Evolutionary conservation across 2,888 invertebrate genomes (phyloP).

Genomic region (Drosophila leonis): DNA sequence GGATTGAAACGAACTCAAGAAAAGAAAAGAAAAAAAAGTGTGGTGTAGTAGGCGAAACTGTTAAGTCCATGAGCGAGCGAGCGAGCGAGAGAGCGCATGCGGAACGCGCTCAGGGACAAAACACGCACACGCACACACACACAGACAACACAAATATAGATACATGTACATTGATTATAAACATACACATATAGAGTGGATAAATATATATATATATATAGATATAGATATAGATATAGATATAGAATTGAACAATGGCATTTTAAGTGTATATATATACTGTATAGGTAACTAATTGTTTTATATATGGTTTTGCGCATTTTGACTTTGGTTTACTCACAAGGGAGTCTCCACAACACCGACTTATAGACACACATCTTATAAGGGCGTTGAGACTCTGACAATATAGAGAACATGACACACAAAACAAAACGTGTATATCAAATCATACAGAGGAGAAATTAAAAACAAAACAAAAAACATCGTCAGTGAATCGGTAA

Average conservation of each 20-base stretch:
- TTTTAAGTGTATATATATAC: slow-evolving; percentile 26
- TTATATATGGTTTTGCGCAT: slow-evolving; percentile 38
- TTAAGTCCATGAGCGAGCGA: slow-evolving; percentile 23
- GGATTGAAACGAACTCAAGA: slow-evolving; percentile 16
- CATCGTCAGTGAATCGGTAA: slow-evolving; percentile 62
- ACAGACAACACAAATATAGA: slow-evolving; percentile 40
- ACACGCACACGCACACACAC: slow-evolving; percentile 31
- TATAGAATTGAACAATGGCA: slow-evolving; percentile 30
- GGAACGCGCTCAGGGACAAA: slow-evolving; percentile 33
- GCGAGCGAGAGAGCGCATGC: slow-evolving; percentile 12
- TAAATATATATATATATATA: slow-evolving; percentile 22
- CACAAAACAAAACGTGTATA: slow-evolving; percentile 74
- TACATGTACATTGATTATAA: slow-evolving; percentile 28
- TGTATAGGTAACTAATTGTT: slow-evolving; percentile 45
- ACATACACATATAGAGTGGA: slow-evolving; percentile 22
- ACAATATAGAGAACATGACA: slow-evolving; percentile 74
- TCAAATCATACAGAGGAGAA: slow-evolving; percentile 74
- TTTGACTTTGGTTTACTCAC: slow-evolving; percentile 82
- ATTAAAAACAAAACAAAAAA: slow-evolving; percentile 65
- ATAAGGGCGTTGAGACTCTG: slow-evolving; percentile 81
- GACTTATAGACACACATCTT: slow-evolving; percentile 80
- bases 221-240: slow-evolving; percentile 34
- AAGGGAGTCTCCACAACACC: slow-evolving; percentile 84
- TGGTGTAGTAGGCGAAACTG: slow-evolving; percentile 9
- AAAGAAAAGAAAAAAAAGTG: not conserved